Evolutionary conservation across 2,797 vertebrate genomes (phyloP), one percentile per base, ranked within the genome.

Genomic region (Pangasius krempfi): DNA sequence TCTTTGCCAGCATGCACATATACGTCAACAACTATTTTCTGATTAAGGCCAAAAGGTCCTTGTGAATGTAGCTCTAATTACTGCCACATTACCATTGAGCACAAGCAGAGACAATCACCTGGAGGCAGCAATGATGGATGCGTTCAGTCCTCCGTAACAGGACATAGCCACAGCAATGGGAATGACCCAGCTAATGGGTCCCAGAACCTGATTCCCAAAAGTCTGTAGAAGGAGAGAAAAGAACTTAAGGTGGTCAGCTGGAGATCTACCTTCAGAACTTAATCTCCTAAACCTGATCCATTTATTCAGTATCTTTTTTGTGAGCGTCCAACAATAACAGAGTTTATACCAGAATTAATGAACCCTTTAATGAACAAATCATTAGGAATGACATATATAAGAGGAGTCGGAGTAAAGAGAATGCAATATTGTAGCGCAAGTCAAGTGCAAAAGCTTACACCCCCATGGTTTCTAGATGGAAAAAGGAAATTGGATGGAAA

Each of bases 71-170:
- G 3, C 20, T 60, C 54, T 2, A 58, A 37, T 58, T 60, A 58
- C 16, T 60, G 37, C 13, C 58, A n/a, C 5, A 27, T 66, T 47
- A 47, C 25, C 40, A 83, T 8, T 14, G 16, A 52, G 16, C 7
- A 40, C 1, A 73, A 56, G 16, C 50, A 13, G 33, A 56, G 52
- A 30, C 86, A 30, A n/a, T 90, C 94, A 97, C 97, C 96, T 95
- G 62, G 97, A 97, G 87, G 96, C 95, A 82, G 96, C 93, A 50
- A 98, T 97, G 92, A 97, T 93, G 2, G 97, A 97, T 40, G 96
- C 97, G 18, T 98, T 98, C 78, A 97, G 95, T 89, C 96, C 97
- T 64, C 97, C 97, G 1, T 97, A 97, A 93, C 96, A 98, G 91
- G 97, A 98, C 96, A 97, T 97, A 62, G 96, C 96, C 88, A 98